Evolutionary conservation across 2,113 vertebrate species (phyloP).

Genomic region (Nestor notabilis): DNA sequence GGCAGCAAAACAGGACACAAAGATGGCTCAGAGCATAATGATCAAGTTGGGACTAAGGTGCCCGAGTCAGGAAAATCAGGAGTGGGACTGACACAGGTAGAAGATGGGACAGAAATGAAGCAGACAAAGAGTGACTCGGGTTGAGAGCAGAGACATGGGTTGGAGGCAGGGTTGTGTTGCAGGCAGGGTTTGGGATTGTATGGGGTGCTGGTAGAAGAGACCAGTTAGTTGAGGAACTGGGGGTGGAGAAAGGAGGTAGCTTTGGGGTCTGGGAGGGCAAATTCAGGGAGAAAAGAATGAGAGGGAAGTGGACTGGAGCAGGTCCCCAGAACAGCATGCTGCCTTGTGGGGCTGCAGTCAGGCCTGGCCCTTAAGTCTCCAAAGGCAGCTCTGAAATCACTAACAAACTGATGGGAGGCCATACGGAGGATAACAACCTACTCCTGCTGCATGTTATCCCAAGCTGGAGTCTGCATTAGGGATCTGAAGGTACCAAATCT

Average conservation of each 20-base stretch:
- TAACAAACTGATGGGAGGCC: background rate
- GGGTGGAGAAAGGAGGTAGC: background rate
- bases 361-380: background rate
- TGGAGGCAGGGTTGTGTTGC: background rate
- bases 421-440: background rate
- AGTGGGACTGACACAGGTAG: background rate
- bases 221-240: background rate
- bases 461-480: background rate
- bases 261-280: background rate
- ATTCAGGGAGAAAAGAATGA: background rate
- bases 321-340: accelerated
- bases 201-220: background rate
- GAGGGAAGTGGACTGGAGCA: background rate
- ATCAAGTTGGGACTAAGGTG: background rate
- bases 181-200: background rate
- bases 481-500: background rate
- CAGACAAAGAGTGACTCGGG: background rate
- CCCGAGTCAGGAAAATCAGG: background rate
- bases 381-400: background rate
- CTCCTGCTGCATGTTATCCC: background rate
- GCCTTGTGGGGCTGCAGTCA: background rate
- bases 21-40: background rate
- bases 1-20: background rate
- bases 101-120: background rate
- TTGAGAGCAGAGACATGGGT: background rate